phyloP scores from a whole-genome alignment of 2,797 vertebrate genomes.

The Acipenser transmontanus region DNA sequence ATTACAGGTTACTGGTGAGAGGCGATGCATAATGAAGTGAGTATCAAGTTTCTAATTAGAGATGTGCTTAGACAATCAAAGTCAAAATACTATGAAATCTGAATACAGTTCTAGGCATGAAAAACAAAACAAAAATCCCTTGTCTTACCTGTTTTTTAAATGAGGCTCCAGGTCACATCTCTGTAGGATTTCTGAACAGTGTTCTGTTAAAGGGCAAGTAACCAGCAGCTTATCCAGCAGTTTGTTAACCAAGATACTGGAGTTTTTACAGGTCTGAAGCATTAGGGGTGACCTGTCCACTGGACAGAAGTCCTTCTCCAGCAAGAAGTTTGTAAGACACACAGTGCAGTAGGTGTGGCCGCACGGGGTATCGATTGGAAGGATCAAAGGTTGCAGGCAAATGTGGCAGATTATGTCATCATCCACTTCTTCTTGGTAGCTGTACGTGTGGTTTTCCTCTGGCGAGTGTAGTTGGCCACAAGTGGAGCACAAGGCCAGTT shows the following conservation, averaged over 20 bases:
- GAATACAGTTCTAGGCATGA: no score
- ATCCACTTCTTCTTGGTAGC: constrained; percentile 81
- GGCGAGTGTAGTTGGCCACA: constrained; percentile 78
- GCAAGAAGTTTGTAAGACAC: constrained; percentile 89
- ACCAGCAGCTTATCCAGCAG: constrained; percentile 90
- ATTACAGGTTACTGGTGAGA: no score
- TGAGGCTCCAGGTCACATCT: constrained; percentile 80
- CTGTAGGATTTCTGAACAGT: constrained; percentile 67
- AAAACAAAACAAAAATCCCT: constrained; percentile 10
- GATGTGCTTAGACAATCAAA: no score
- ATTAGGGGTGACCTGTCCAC: constrained; percentile 79
- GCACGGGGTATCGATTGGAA: constrained; percentile 89
- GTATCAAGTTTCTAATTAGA: no score
- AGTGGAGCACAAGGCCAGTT: constrained; percentile 48
- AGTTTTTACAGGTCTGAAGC: constrained; percentile 83
- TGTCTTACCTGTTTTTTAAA: constrained; percentile 75
- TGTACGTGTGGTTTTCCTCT: constrained; percentile 89
- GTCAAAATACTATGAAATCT: no score
- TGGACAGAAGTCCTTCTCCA: constrained; percentile 92
- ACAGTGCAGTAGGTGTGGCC: constrained; percentile 94
- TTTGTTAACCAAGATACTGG: constrained; percentile 87
- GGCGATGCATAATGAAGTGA: no score
- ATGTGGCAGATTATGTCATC: constrained; percentile 92
- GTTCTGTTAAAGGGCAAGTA: constrained; percentile 78
- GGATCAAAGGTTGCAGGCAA: constrained; percentile 85